Percentiles rank a stretch among this genome's conserved stretches.
These are phyloP conservation scores for Chascanopsetta lugubris DNA, from an alignment of 2,113 vertebrate species.

Conservation along the genomic window DNA sequence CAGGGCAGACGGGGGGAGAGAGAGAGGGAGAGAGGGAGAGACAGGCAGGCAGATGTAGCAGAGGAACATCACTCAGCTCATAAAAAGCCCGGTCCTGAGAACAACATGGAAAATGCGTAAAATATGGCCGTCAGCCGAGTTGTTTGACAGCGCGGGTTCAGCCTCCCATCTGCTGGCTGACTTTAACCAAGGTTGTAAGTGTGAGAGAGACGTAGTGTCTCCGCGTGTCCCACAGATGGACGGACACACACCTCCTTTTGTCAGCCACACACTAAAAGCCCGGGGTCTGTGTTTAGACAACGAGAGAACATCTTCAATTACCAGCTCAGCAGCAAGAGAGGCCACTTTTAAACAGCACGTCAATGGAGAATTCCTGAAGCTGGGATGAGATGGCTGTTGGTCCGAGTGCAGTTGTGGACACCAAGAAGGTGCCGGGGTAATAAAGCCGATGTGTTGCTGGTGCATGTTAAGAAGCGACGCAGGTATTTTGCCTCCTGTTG, in stretches of 20 bases:
- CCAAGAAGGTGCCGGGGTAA: background rate
- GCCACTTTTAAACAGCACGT: conserved; percentile 52
- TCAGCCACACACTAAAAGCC: conserved; percentile 47
- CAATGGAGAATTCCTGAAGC: conserved; percentile 29
- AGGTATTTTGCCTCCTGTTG: background rate
- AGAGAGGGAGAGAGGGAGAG: too few species aligned
- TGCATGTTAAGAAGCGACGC: background rate
- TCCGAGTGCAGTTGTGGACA: conserved; percentile 12
- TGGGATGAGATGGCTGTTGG: conserved; percentile 9
- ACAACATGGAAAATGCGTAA: conserved; percentile 42
- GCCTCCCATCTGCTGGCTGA: conserved; percentile 49
- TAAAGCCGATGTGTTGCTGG: too few species aligned
- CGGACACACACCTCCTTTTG: conserved; percentile 20
- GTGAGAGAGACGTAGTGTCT: conserved; percentile 26
- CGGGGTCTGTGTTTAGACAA: conserved; percentile 59
- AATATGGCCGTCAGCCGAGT: conserved; percentile 44
- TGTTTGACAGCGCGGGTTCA: conserved; percentile 64
- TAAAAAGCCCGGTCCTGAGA: conserved; percentile 3
- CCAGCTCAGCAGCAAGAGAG: conserved; percentile 27
- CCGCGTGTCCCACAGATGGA: background rate
- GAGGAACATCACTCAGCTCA: background rate
- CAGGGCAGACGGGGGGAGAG: background rate
- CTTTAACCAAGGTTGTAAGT: conserved; percentile 27
- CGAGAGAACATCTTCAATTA: conserved; percentile 38
- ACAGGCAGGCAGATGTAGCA: conserved; percentile 10